Base-by-base conservation (phyloP, 2,888 invertebrate species). In the Eupithecia subumbrata region DNA sequence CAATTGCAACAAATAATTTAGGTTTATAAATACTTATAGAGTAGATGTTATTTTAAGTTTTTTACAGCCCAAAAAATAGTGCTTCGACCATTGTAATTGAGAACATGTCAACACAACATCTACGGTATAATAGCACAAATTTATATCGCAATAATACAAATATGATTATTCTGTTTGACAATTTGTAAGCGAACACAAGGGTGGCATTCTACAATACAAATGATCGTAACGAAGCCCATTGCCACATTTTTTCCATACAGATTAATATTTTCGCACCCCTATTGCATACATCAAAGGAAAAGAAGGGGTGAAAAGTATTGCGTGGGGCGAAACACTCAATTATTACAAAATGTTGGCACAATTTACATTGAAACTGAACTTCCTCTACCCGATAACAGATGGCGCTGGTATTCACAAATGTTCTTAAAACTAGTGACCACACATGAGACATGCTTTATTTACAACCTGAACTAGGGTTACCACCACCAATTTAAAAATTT, bases 281-380 rank as follows among this genome's bases (percentile, higher is more conserved):
- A 85, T 85, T 88, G 90, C 89, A 90, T 91, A 93, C 92, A 94
- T 94, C 94, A 95, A 94, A 93, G 92, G 90, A 93, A 93, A 89
- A 88, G 89, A 93, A 92, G 92, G 94, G 94, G 92, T 78, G 78
- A 76, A 75, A 79, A 92, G 89, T 88, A 87, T 86, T 85, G 90
- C 87, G 86, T 88, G 92, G 93, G 92, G 93, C 89, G 91, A 88
- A 90, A 90, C 90, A 91, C 92, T 92, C 91, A 89, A 92, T 92
- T 92, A 93, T 91, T 90, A 93, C 90, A 91, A 92, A 82, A 93
- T 89, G 91, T 94, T 93, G 93, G 94, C 94, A 93, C 94, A 91
- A 91, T 94, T 93, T 92, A 92, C 88, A 92, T 91, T 91, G 86
- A 80, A 80, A 71, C 66, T 76, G 84, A 86, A 85, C 82, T 89